A percentile compares a stretch with the other conserved stretches of the same genome.
phyloP scores from a whole-genome alignment of 2,797 vertebrate species.

The Adrianichthys oophorus region DNA sequence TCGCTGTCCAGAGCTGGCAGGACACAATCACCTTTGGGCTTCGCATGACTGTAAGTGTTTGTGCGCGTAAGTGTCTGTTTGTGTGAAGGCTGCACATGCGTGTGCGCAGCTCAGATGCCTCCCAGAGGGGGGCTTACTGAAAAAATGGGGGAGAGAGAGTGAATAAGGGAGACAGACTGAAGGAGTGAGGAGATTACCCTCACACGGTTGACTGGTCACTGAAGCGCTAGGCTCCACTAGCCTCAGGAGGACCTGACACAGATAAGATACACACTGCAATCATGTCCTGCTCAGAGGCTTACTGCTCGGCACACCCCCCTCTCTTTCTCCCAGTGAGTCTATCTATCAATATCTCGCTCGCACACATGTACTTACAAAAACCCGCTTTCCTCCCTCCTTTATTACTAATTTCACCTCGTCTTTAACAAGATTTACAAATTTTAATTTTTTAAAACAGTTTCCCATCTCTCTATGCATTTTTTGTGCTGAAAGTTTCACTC shows the following conservation, averaged over 20 bases:
- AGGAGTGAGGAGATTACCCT: slow-evolving; percentile 81
- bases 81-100: slow-evolving; percentile 39
- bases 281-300: slow-evolving; percentile 78
- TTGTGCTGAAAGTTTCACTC: too few relatives aligned
- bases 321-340: slow-evolving; percentile 53
- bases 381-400: slow-evolving; percentile 11
- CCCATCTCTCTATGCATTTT: too few relatives aligned
- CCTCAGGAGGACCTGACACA: slow-evolving; percentile 78
- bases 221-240: slow-evolving; percentile 78
- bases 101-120: slow-evolving; percentile 57
- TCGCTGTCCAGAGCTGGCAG: slow-evolving; percentile 54
- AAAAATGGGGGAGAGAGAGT: slow-evolving; percentile 39
- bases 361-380: slow-evolving; percentile 39
- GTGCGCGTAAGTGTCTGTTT: slow-evolving; percentile 42
- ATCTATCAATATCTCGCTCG: slow-evolving; percentile 51
- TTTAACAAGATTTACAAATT: too few relatives aligned
- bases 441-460: too few relatives aligned
- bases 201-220: slow-evolving; percentile 82
- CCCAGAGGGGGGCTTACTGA: slow-evolving; percentile 61
- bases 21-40: slow-evolving; percentile 63
- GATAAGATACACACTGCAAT: slow-evolving; percentile 82
- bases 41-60: slow-evolving; percentile 39
- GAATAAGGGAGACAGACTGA: slow-evolving; percentile 55
- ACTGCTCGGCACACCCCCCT: slow-evolving; percentile 66
- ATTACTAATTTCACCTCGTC: slow-evolving; percentile 22